Evolutionary conservation across 2,888 invertebrate genomes (phyloP), one percentile per base, ranked within the genome.

Genomic region (Ephialtes manifestator): DNA sequence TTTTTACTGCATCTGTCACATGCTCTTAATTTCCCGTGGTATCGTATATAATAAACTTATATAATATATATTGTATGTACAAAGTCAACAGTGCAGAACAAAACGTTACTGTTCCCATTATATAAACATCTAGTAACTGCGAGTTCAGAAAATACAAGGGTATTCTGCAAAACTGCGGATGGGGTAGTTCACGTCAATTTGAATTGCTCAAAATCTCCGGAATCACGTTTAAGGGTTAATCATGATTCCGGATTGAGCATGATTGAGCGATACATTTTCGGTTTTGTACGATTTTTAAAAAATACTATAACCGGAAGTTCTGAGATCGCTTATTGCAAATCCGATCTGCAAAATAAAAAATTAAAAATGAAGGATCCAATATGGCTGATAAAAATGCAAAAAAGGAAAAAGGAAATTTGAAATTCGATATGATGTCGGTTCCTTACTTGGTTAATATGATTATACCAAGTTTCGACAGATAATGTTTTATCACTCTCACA

Each of bases 111-210:
- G 10, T 24, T 13, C n/a, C 18, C 28, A 51, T n/a, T 31, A 18
- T 35, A 31, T 28, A 4, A 71, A 1, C 53, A 20, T 4, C 53
- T 53, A 53, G 55, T 35, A 20, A 71, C 39, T 4, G 58, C 43
- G 15, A 43, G 58, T 28, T n/a, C 8, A 4, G 43, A 58, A 46
- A 72, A 58, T 72, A 46, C 58, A 39, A 71, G 35, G 35, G 39
- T 51, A 10, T 18, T 39, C 20, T 20, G 35, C 55, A 11, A 13
- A 48, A 5, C 70, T 51, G 35, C 51, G 24, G 2, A 24, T 24
- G 24, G 24, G 24, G 24, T 24, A 24, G 24, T 24, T 24, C 24
- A 24, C 24, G 24, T 24, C 2, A 24, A 24, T 24, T 24, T 2
- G 24, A 24, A 24, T 2, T 24, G 24, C 24, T 24, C 24, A 24